These are phyloP conservation scores for Rhinichthys klamathensis DNA, from an alignment of 2,113 vertebrate species.

Conservation along the genomic window DNA sequence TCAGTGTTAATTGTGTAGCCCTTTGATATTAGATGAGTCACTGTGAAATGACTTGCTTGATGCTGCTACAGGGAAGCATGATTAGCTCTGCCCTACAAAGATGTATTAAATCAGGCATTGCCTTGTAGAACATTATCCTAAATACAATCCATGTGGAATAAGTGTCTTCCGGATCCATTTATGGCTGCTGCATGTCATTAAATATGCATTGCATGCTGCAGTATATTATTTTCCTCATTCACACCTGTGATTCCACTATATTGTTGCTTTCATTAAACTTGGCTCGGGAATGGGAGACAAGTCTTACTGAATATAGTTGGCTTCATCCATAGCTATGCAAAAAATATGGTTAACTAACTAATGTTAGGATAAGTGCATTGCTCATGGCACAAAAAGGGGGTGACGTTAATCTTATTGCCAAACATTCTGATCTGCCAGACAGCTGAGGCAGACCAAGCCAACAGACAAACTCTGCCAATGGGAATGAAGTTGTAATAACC, in stretches of 20 bases:
- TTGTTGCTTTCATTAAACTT: constrained; percentile 5
- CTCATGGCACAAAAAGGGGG: background rate
- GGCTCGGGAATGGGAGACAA: background rate
- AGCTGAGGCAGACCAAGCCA: background rate
- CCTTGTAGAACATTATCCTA: constrained; percentile 6
- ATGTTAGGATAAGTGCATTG: constrained; percentile 22
- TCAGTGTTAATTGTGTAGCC: background rate
- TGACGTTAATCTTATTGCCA: constrained; percentile 32
- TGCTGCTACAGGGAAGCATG: constrained; percentile 17
- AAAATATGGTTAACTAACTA: background rate
- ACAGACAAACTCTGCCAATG: constrained; percentile 4
- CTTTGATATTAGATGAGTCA: constrained; percentile 28
- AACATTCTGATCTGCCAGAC: constrained; percentile 9
- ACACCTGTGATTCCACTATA: background rate
- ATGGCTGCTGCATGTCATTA: constrained; percentile 13
- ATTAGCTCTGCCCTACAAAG: background rate
- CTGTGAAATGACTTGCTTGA: constrained; percentile 23
- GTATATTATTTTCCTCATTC: background rate
- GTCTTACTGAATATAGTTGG: background rate
- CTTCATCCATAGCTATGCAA: background rate
- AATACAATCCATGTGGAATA: constrained; percentile 32
- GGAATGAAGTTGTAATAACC: constrained; percentile 4
- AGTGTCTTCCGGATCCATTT: background rate
- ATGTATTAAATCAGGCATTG: constrained; percentile 17
- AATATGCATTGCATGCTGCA: background rate